phyloP scores from a whole-genome alignment of 2,113 vertebrate species.

The Anarhynchus alexandrinus region DNA sequence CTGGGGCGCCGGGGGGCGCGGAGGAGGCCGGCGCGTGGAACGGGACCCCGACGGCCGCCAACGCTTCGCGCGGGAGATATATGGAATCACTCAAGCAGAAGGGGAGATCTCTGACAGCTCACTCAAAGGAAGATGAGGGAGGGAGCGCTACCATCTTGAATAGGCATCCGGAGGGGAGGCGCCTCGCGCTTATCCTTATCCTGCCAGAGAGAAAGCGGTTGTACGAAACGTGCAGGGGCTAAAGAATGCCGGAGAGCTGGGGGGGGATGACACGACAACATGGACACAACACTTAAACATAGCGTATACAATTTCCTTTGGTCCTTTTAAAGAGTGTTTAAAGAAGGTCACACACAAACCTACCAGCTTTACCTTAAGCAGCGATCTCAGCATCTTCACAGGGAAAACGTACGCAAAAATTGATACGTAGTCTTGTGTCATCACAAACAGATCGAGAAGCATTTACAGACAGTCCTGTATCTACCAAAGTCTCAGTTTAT shows the following conservation, averaged over 20 bases:
- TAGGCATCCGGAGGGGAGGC: neutral
- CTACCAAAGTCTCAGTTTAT: neutral
- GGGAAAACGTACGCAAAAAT: accelerated
- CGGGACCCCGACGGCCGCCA: neutral
- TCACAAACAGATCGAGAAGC: neutral
- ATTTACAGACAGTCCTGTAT: neutral
- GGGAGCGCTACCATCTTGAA: neutral
- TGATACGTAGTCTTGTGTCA: neutral
- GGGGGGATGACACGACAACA: accelerated
- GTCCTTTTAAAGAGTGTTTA: neutral
- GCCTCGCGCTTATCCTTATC: neutral
- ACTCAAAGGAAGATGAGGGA: neutral
- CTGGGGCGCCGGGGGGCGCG: neutral
- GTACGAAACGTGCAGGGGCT: neutral
- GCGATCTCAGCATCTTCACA: neutral
- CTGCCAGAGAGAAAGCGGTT: neutral
- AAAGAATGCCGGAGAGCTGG: neutral
- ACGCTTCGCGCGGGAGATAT: neutral
- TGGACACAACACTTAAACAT: neutral
- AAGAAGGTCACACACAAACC: neutral
- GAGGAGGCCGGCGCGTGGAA: neutral
- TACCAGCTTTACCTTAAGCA: neutral
- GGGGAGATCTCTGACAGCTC: neutral
- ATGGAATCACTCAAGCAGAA: neutral
- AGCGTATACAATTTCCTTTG: neutral